Evolutionary conservation across 2,888 invertebrate species (phyloP), one percentile per base, ranked within the genome.

Genomic region (Ophion slaviceki): DNA sequence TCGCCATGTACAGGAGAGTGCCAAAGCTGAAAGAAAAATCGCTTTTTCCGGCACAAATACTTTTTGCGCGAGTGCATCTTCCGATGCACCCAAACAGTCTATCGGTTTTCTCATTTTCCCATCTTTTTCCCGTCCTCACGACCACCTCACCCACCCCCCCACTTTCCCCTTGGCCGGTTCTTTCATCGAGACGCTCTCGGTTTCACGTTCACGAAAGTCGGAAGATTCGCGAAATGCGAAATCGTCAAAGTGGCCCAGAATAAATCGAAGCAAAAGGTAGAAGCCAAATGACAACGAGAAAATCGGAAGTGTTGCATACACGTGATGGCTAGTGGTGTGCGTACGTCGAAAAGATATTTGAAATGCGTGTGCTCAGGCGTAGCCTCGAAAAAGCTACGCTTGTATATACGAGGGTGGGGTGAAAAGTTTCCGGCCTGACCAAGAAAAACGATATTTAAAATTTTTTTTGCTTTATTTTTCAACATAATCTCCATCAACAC

Each of bases 1-100:
- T 96, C 88, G 97, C 97, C 96, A 98, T 97, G 95, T 97, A 97
- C 91, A 98, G 96, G 94, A 98, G 95, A 94, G 97, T 97, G 91
- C 97, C 97, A 94, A 97, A 97, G 95, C 97, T 97, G 94, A 82
- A 95, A 95, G 90, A 92, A 87, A 92, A 90, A 90, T 82, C 53
- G 28, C 36, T 71, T 71, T 62, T 71, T 57, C 68, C 11, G n/a
- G 61, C 61, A 61, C 40, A 68, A 68, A 68, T 61, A 68, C 78
- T 78, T 68, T 68, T 57, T 59, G 28, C 78, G 47, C 57, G 47
- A 62, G 32, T 64, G 59, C 36, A 80, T 80, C 66, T 62, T 61
- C 71, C 71, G 68, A 68, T 78, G 14, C 68, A 28, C 68, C 67
- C 67, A n/a, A 53, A 78, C 53, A 14, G 62, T 64, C 76, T 14